phyloP scores from a whole-genome alignment of 2,113 vertebrate genomes.

The Coptodon bakossiorum region DNA sequence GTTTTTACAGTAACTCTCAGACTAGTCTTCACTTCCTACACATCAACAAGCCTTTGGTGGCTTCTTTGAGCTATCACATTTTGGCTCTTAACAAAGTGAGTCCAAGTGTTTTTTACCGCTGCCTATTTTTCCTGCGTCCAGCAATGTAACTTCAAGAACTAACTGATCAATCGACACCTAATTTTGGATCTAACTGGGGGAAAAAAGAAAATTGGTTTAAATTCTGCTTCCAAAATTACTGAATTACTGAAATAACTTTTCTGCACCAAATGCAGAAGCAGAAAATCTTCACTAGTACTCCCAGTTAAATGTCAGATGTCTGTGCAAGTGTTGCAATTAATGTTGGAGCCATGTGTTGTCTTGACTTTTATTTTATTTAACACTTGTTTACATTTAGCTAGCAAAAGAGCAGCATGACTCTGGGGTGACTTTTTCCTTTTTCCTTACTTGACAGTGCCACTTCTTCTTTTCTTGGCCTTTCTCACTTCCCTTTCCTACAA shows the following conservation, averaged over 20 bases:
- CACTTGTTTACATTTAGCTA: not conserved
- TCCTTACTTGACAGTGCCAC: not conserved
- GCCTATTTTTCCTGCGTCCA: not conserved
- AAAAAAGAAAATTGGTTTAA: not conserved
- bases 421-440: not conserved
- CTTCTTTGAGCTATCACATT: not conserved
- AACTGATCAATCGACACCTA: not conserved
- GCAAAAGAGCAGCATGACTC: not conserved
- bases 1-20: not conserved
- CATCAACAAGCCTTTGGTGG: not conserved
- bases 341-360: not conserved
- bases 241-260: not conserved
- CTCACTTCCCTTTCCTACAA: constrained; percentile 38
- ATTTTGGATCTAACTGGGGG: not conserved
- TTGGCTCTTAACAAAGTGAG: not conserved
- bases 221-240: not conserved
- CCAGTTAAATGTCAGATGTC: not conserved
- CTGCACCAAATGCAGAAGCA: not conserved
- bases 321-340: not conserved
- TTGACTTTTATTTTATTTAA: not conserved
- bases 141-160: not conserved
- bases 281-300: not conserved
- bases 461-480: constrained; percentile 37
- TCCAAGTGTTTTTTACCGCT: not conserved
- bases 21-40: not conserved